Percentiles rank a stretch among this genome's conserved stretches.
phyloP scores from a whole-genome alignment of 2,888 invertebrate genomes.

The Polia nebulosa region DNA sequence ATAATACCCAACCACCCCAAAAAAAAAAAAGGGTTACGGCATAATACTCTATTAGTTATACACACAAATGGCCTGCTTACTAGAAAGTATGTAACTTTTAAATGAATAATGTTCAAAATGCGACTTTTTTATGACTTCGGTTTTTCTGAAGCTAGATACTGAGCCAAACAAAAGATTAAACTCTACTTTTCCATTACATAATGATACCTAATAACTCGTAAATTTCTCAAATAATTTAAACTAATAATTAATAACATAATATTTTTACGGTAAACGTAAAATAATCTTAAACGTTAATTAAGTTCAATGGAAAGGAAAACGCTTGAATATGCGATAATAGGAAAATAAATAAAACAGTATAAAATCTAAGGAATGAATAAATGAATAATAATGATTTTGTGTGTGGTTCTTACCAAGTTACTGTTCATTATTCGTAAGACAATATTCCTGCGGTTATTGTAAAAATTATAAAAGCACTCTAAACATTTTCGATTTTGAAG shows the following conservation, averaged over 20 bases:
- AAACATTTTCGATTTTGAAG: background rate
- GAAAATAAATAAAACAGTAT: slow-evolving; percentile 53
- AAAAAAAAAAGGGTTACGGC: no score
- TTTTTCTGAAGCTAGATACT: background rate
- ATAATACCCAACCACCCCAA: no score
- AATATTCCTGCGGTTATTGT: background rate
- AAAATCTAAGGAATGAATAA: slow-evolving; percentile 48
- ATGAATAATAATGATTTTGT: slow-evolving; percentile 25
- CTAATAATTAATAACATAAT: slow-evolving; percentile 8
- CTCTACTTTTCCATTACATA: background rate
- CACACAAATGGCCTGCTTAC: no score
- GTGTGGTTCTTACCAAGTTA: background rate
- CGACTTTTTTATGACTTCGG: no score
- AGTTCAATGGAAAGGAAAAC: slow-evolving; percentile 54
- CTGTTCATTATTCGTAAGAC: background rate
- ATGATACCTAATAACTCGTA: background rate
- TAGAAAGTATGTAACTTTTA: no score
- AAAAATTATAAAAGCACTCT: no score
- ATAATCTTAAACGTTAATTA: slow-evolving; percentile 51
- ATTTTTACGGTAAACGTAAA: slow-evolving; percentile 35
- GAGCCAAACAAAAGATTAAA: background rate
- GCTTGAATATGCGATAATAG: slow-evolving; percentile 35
- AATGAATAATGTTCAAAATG: no score
- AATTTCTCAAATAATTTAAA: slow-evolving; percentile 16
- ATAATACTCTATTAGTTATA: no score